A percentile compares a stretch with the other conserved stretches of the same genome.
phyloP scores from a whole-genome alignment of 2,797 vertebrate genomes.

The Buphagus erythrorhynchus region DNA sequence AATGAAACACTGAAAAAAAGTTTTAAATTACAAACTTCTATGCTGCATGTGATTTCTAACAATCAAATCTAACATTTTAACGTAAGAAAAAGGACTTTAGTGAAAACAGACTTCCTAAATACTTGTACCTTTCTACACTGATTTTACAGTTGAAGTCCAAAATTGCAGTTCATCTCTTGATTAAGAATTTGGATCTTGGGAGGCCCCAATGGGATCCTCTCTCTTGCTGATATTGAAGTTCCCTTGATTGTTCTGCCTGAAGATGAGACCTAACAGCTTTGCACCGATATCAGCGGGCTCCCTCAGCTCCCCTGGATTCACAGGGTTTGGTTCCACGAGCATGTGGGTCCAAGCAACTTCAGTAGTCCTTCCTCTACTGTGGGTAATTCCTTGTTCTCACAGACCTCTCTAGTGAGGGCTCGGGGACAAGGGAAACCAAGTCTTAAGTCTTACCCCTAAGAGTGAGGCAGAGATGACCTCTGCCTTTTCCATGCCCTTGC shows the following conservation, averaged over 20 bases:
- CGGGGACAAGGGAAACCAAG: background rate
- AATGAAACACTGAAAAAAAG: background rate
- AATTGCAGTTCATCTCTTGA: background rate
- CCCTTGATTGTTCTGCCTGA: background rate
- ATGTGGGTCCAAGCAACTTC: background rate
- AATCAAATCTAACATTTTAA: background rate
- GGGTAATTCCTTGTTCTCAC: background rate
- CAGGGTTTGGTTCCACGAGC: background rate
- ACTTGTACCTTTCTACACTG: background rate
- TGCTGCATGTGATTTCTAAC: background rate
- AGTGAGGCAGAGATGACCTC: background rate
- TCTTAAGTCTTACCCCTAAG: background rate
- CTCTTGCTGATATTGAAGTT: background rate
- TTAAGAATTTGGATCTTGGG: background rate
- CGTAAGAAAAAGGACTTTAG: background rate
- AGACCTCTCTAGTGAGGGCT: background rate
- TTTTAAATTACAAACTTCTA: background rate
- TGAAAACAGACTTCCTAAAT: background rate
- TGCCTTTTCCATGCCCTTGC: background rate
- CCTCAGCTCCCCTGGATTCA: background rate
- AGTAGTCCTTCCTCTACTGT: background rate
- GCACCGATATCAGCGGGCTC: background rate
- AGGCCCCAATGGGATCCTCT: background rate
- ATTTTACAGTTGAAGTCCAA: background rate
- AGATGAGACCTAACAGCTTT: background rate